Percentiles rank a stretch among this genome's conserved stretches.
These are phyloP conservation scores for Athrips mouffetella DNA, from an alignment of 2,888 invertebrate species.

Conservation along the genomic window DNA sequence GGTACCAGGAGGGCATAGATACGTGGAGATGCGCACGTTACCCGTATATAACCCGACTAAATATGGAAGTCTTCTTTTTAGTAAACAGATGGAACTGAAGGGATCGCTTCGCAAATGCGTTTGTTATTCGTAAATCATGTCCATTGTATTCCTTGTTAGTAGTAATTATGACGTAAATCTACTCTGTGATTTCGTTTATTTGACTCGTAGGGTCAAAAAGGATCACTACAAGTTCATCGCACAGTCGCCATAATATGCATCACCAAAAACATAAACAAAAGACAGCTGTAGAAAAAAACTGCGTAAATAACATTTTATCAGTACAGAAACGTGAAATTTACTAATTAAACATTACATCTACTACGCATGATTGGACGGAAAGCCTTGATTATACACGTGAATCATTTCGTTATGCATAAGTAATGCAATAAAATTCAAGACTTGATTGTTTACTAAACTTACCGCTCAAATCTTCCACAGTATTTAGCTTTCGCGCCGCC, in stretches of 20 bases:
- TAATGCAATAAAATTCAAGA: constrained; percentile 33
- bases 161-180: background rate
- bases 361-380: constrained; percentile 22
- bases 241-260: constrained; percentile 6
- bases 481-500: constrained; percentile 69
- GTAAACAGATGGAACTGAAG: constrained; percentile 13
- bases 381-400: constrained; percentile 38
- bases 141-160: background rate
- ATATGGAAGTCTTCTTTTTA: constrained; percentile 26
- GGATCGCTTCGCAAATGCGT: constrained; percentile 7
- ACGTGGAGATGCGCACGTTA: constrained; percentile 34
- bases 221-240: background rate
- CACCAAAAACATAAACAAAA: constrained; percentile 33
- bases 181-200: background rate
- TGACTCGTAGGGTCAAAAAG: background rate
- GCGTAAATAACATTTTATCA: constrained; percentile 27
- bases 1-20: constrained; percentile 45
- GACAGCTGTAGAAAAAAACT: constrained; percentile 33
- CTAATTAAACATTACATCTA: constrained; percentile 14
- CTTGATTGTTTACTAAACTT: constrained; percentile 61
- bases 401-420: constrained; percentile 48
- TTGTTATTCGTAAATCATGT: constrained; percentile 26
- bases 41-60: constrained; percentile 39
- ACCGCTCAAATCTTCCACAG: constrained; percentile 73
- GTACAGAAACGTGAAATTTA: background rate